Evolutionary conservation across 2,113 vertebrate species (phyloP), one percentile per base, ranked within the genome.

Genomic region (Diphyllodes magnificus): DNA sequence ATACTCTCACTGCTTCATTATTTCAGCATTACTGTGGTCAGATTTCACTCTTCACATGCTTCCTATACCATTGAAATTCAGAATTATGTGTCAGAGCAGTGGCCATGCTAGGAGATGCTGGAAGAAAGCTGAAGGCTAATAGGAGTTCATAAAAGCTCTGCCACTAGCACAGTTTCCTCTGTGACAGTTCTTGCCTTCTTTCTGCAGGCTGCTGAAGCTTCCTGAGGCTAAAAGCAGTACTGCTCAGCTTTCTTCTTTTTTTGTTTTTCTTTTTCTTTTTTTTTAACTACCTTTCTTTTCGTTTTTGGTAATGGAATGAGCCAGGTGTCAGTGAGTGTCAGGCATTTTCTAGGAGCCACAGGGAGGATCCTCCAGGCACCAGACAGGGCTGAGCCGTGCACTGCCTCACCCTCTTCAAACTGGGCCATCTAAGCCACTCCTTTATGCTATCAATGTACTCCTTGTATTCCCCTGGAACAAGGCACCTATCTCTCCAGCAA

Each of bases 1-100:
- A 92, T 35, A 44, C 76, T 37, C 78, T 82, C 39, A 27, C 47
- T 8, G 15, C 56, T 86, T 94, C 76, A 81, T 92, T 95, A 83
- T 81, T 88, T 88, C 63, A 83, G 35, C 88, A 57, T 86, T 80
- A 73, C 23, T 73, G 31, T 80, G 59, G 31, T 82, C 68, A 89
- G n/a, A 65, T 92, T 90, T 93, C 57, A 73, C 57, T 79, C 65
- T 91, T 93, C 50, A 56, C 40, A 9, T 79, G 49, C 57, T 85
- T 89, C 30, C 16, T 80, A 18, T 90, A 42, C 33, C 5, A 7
- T 47, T 66, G 78, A 50, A 88, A 77, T 70, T 90, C 76, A 83
- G 76, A 83, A 90, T 42, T 71, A 42, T 61, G 85, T 85, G 47
- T 80, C 47, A 75, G 27, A 73, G 27, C 27, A 27, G 27, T 77